These are phyloP conservation scores for Chirona hameri DNA, from an alignment of 2,888 invertebrate species.

Conservation along the genomic window DNA sequence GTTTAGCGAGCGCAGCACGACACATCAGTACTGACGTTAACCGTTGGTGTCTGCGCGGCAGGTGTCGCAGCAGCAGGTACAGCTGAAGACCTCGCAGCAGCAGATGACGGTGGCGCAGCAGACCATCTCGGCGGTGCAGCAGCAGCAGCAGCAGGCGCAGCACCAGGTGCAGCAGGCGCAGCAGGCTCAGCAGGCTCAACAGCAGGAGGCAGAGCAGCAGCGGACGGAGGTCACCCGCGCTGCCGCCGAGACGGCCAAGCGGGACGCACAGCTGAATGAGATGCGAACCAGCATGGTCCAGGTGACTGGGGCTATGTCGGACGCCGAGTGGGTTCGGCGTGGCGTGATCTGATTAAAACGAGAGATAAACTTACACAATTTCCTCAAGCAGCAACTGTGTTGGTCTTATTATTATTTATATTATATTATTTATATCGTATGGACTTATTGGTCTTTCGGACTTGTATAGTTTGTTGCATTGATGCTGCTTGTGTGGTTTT, in stretches of 20 bases:
- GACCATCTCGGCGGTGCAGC: slow-evolving; percentile 44
- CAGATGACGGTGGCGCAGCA: slow-evolving; percentile 56
- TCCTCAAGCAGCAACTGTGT: too few relatives aligned
- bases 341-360: too few relatives aligned
- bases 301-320: slow-evolving; percentile 41
- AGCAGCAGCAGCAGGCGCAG: slow-evolving; percentile 45
- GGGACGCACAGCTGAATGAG: slow-evolving; percentile 64
- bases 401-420: too few relatives aligned
- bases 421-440: too few relatives aligned
- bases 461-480: too few relatives aligned
- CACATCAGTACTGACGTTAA: too few relatives aligned
- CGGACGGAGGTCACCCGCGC: slow-evolving; percentile 54
- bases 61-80: slow-evolving; percentile 47
- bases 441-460: too few relatives aligned
- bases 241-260: slow-evolving; percentile 58
- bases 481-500: too few relatives aligned
- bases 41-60: not conserved
- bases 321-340: too few relatives aligned
- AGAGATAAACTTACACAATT: too few relatives aligned
- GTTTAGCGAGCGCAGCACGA: too few relatives aligned
- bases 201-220: not conserved
- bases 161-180: slow-evolving; percentile 61
- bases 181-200: not conserved
- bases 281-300: slow-evolving; percentile 56
- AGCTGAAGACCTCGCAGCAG: slow-evolving; percentile 50